These are phyloP conservation scores for Geophilus truncorum DNA, from an alignment of 2,888 invertebrate genomes.

Conservation along the genomic window DNA sequence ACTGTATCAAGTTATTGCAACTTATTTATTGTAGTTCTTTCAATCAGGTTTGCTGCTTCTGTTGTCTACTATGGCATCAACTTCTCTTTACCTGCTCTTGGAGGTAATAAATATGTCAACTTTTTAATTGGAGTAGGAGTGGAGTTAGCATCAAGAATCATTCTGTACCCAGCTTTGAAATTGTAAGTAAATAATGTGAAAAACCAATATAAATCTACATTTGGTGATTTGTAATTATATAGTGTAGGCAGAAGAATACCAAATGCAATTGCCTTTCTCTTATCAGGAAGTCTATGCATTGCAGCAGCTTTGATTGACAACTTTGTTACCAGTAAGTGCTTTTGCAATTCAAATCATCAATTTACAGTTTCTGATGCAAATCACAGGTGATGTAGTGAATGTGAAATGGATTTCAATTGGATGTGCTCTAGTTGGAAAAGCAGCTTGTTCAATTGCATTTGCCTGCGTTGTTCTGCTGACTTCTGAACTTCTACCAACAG, in stretches of 20 bases:
- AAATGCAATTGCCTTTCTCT: constrained; percentile 33
- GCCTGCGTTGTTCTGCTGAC: constrained; percentile 18
- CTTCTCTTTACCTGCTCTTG: constrained; percentile 49
- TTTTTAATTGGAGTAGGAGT: constrained; percentile 52
- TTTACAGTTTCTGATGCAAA: not conserved
- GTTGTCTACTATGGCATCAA: constrained; percentile 51
- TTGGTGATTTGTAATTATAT: not conserved
- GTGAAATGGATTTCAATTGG: not conserved
- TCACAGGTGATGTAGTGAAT: constrained; percentile 9
- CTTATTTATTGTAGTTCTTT: constrained; percentile 14
- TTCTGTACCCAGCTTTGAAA: constrained; percentile 2
- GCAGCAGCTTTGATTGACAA: not conserved
- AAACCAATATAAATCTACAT: not conserved
- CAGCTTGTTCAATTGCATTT: constrained; percentile 20
- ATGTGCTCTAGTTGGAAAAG: constrained; percentile 25
- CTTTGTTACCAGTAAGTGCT: not conserved
- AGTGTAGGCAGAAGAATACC: constrained; percentile 36
- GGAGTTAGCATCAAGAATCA: constrained; percentile 43
- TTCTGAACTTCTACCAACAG: constrained; percentile 30
- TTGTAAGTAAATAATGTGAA: not conserved
- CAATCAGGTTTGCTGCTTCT: constrained; percentile 50
- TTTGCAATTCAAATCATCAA: no score
- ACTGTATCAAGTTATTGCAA: not conserved
- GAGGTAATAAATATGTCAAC: constrained; percentile 52
- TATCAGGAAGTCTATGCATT: constrained; percentile 34